Base-by-base conservation (phyloP, 2,113 vertebrate species). In the Tachysurus vachellii region DNA sequence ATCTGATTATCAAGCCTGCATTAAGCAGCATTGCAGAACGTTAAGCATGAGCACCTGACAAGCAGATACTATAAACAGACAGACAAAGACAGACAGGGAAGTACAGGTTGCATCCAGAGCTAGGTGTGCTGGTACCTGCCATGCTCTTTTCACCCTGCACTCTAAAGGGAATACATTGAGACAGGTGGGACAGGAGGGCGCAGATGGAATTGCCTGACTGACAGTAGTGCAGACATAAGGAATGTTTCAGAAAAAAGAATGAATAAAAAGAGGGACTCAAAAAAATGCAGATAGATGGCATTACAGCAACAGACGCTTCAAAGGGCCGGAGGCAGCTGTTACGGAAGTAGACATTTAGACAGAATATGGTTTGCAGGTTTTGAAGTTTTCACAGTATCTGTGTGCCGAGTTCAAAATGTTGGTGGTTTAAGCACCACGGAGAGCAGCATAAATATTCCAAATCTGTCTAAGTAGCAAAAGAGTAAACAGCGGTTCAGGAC, bases 151-250 rank as follows among this genome's bases (percentile, higher is more conserved):
- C 90, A 88, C 85, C 64, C 56, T 47, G 85, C 71, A 64, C 87
- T 86, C 90, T 89, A 89, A 88, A 88, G 90, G 90, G 90, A 91
- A 91, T 89, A 82, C 82, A 85, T 36, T 53, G 85, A 84, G 88
- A 91, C 90, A 87, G 84, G 81, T 79, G 70, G 87, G 88, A 89
- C 88, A 89, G 90, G 88, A 88, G 88, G 87, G 84, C 88, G 88
- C 88, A 86, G 84, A 88, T 91, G 87, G 79, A 85, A 86, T 86
- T 91, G 86, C 84, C 85, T 88, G 86, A 80, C 80, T 85, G 90
- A 90, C 88, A 88, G 86, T 85, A 82, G 42, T 77, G 70, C 88
- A 53, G 71, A 85, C 85, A 88, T 84, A 88, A 86, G 82, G 88
- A 90, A 77, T 83, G 86, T 77, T 88, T 80, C 86, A 83, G 68